Percentiles rank a stretch among this genome's conserved stretches.
These are phyloP conservation scores for Nematopogon swammerdamellus DNA, from an alignment of 2,888 invertebrate species.

Conservation along the genomic window DNA sequence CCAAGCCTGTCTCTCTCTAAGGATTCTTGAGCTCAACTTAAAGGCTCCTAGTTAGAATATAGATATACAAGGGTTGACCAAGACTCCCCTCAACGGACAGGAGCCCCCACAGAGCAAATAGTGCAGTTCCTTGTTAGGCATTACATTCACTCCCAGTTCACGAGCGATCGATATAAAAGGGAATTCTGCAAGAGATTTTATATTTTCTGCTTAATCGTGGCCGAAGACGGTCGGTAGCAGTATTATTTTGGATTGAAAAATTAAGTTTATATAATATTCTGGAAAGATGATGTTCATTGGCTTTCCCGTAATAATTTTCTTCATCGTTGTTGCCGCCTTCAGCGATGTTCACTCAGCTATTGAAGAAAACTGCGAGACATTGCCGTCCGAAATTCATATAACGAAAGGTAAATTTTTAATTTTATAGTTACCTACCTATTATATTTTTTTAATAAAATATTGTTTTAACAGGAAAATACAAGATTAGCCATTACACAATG, in stretches of 20 bases:
- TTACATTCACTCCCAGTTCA: background rate
- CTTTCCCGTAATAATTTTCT: background rate
- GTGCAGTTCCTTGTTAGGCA: background rate
- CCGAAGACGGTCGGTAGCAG: too few species aligned
- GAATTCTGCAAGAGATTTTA: background rate
- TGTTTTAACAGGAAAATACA: too few species aligned
- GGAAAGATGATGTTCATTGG: background rate
- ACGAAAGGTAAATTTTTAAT: conserved; percentile 66
- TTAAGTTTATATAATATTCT: background rate
- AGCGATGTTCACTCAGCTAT: conserved; percentile 14
- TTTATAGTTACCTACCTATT: background rate
- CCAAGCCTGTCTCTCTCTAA: too few species aligned
- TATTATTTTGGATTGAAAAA: too few species aligned
- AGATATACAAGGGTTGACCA: too few species aligned
- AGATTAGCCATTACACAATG: background rate
- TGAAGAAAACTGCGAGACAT: conserved; percentile 81
- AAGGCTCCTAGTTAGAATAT: too few species aligned
- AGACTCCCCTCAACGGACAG: background rate
- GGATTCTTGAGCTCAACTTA: too few species aligned
- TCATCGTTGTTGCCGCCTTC: background rate
- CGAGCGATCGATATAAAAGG: background rate
- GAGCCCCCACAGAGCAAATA: background rate
- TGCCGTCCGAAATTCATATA: conserved; percentile 82
- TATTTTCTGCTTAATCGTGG: background rate
- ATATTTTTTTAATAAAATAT: background rate